These are phyloP conservation scores for Bubo blakistoni DNA, from an alignment of 2,113 vertebrate genomes.

Conservation along the genomic window DNA sequence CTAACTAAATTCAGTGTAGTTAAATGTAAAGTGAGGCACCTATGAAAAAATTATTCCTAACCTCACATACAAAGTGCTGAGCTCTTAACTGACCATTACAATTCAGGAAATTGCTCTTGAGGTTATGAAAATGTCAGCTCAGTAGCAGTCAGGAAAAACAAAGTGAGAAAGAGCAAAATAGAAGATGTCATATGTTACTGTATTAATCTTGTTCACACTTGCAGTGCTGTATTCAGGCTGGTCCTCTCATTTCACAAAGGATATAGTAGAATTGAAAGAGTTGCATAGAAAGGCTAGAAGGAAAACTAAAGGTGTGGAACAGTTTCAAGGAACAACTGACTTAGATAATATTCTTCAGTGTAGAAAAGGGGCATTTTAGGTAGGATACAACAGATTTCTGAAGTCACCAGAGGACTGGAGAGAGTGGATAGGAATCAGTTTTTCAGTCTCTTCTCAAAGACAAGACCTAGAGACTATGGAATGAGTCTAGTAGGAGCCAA, in stretches of 20 bases:
- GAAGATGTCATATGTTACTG: not conserved
- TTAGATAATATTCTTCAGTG: not conserved
- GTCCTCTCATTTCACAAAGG: not conserved
- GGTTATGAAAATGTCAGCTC: conserved; percentile 25
- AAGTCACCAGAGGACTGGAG: not conserved
- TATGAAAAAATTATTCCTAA: conserved; percentile 2
- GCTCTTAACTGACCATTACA: conserved; percentile 14
- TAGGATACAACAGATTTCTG: not conserved
- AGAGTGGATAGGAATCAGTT: not conserved
- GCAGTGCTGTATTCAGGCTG: not conserved
- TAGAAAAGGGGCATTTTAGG: not conserved
- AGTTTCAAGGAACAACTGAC: not conserved
- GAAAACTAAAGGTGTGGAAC: not conserved
- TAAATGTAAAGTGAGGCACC: not conserved
- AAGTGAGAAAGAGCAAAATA: not conserved
- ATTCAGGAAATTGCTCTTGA: conserved; percentile 2
- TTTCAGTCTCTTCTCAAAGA: not conserved
- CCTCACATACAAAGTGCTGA: not conserved
- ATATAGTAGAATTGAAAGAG: not conserved
- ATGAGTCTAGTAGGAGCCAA: not conserved
- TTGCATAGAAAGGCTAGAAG: not conserved
- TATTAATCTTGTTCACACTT: not conserved
- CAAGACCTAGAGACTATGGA: not conserved
- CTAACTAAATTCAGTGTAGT: not conserved
- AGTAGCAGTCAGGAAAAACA: not conserved